Evolutionary conservation across 1,140 invertebrate species (phyloP).

Genomic region (Agraylea sexmaculata): DNA sequence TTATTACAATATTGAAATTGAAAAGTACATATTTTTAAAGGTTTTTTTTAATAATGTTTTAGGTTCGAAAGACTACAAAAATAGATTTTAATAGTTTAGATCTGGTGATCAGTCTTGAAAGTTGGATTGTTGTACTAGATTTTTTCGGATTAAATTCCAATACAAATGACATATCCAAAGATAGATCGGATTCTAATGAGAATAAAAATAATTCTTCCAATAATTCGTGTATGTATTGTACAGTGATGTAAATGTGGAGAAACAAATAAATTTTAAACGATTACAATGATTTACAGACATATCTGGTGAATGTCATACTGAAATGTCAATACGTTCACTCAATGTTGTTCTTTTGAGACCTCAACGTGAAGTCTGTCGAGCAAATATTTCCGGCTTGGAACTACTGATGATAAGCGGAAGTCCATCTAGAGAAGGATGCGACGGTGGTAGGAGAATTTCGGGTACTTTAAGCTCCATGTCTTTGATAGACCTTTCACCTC

Average conservation of each 20-base stretch:
- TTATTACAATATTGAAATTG: no score
- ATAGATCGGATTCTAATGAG: constrained; percentile 19
- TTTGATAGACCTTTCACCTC: constrained; percentile 68
- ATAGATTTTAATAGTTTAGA: constrained; percentile 89
- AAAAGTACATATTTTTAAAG: constrained; percentile 2
- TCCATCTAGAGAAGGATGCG: constrained; percentile 23
- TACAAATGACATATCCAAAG: constrained; percentile 21
- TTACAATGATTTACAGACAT: constrained; percentile 4
- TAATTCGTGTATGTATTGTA: constrained; percentile 1
- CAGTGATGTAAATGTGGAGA: neutral
- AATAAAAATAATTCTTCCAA: constrained; percentile 10
- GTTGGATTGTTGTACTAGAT: constrained; percentile 88
- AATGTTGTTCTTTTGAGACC: constrained; percentile 18
- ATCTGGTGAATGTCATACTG: constrained; percentile 16
- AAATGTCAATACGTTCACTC: constrained; percentile 18
- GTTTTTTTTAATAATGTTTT: constrained; percentile 7
- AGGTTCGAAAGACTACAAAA: constrained; percentile 37
- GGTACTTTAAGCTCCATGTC: constrained; percentile 69
- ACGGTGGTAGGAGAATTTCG: constrained; percentile 34
- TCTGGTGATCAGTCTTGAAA: constrained; percentile 79
- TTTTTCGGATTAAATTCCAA: constrained; percentile 70
- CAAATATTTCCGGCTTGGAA: constrained; percentile 20
- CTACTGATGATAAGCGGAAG: constrained; percentile 23
- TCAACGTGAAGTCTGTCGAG: constrained; percentile 18
- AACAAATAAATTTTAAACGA: neutral